phyloP scores from a whole-genome alignment of 2,888 invertebrate species.

The Caprella mutica region DNA sequence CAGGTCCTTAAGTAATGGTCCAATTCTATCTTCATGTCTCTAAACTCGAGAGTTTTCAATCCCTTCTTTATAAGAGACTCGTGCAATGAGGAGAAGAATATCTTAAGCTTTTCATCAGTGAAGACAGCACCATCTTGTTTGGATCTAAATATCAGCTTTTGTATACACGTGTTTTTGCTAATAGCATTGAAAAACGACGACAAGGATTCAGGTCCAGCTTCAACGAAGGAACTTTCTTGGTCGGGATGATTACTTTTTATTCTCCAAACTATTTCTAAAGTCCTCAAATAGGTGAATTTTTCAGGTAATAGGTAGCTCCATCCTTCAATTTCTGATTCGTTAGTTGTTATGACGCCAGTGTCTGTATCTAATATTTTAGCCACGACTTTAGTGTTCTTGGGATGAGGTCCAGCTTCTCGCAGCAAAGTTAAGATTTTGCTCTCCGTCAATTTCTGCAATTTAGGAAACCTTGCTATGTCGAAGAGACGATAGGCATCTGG shows the following conservation, averaged over 20 bases:
- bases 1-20: slow-evolving; percentile 15
- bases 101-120: slow-evolving; percentile 21
- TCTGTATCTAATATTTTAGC: slow-evolving; percentile 24
- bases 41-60: slow-evolving; percentile 21
- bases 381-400: slow-evolving; percentile 19
- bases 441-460: slow-evolving; percentile 20
- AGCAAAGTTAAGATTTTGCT: slow-evolving; percentile 18
- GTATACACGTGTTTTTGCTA: slow-evolving; percentile 18
- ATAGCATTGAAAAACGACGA: slow-evolving; percentile 20
- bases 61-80: slow-evolving; percentile 16
- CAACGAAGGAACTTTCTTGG: slow-evolving; percentile 32
- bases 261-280: slow-evolving; percentile 26
- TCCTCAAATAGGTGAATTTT: slow-evolving; percentile 15
- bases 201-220: slow-evolving; percentile 20
- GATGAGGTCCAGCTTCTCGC: slow-evolving; percentile 20
- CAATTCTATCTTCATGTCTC: slow-evolving; percentile 27
- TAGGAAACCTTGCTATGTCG: slow-evolving; percentile 11
- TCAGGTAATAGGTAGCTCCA: slow-evolving; percentile 27
- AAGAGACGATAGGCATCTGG: slow-evolving; percentile 20
- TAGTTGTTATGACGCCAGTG: slow-evolving; percentile 18
- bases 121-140: slow-evolving; percentile 32
- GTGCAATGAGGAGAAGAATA: slow-evolving; percentile 27
- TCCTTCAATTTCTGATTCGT: slow-evolving; percentile 27
- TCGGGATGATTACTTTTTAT: slow-evolving; percentile 32
- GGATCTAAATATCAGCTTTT: slow-evolving; percentile 19